Percentiles rank a stretch among this genome's conserved stretches.
Evolutionary conservation across 92 coral and sea anemone genomes (phyloP).

Genomic region (Phymanthus crucifer): DNA sequence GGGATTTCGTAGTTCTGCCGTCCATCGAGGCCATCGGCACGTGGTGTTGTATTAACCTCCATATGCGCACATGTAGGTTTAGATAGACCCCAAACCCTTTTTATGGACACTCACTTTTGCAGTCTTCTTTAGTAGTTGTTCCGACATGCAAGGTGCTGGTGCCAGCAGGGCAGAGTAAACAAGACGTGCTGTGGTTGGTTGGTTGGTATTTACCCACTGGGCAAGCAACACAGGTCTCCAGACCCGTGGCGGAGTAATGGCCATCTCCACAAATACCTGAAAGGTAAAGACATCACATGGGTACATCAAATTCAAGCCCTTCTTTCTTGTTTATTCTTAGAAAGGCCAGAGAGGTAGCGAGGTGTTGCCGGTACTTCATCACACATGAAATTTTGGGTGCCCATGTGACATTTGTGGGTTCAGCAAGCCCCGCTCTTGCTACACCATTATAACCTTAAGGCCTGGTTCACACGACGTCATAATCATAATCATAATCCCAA

Average conservation of each 20-base stretch:
- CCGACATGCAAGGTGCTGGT: constrained; percentile 51
- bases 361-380: no score
- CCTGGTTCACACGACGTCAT: no score
- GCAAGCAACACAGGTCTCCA: constrained; percentile 69
- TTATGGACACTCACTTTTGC: constrained; percentile 54
- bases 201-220: constrained; percentile 72
- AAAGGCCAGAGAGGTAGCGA: no score
- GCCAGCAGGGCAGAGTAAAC: constrained; percentile 67
- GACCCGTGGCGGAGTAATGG: constrained; percentile 67
- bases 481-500: no score
- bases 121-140: constrained; percentile 54
- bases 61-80: background rate
- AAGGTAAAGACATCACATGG: background rate
- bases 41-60: no score
- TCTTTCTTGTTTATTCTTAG: background rate
- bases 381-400: no score
- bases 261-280: constrained; percentile 64
- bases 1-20: no score
- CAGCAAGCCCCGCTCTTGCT: no score
- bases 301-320: background rate
- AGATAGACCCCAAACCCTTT: no score
- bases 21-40: no score
- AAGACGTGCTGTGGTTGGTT: constrained; percentile 54
- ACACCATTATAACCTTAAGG: no score
- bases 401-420: no score